These are phyloP conservation scores for Chrysodeixis includens DNA, from an alignment of 2,888 invertebrate genomes.

Conservation along the genomic window DNA sequence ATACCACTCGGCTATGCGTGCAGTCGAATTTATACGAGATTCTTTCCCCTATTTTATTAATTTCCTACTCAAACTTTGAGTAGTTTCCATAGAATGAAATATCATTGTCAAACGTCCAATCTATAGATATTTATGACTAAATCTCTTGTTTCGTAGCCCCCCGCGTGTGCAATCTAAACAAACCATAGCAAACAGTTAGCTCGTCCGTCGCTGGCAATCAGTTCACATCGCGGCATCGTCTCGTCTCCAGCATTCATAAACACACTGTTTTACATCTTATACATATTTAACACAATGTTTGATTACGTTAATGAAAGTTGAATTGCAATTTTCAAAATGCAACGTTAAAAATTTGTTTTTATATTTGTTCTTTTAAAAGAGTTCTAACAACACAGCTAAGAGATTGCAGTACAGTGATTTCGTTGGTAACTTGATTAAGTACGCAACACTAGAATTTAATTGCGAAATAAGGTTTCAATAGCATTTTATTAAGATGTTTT, in stretches of 20 bases:
- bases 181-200: slow-evolving; percentile 54
- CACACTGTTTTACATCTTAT: slow-evolving; percentile 47
- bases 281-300: slow-evolving; percentile 50
- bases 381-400: too few species aligned
- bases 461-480: too few species aligned
- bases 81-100: too few species aligned
- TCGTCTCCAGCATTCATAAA: slow-evolving; percentile 35
- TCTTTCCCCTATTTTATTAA: too few species aligned
- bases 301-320: slow-evolving; percentile 9
- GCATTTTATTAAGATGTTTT: too few species aligned
- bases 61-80: too few species aligned
- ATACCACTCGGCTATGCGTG: too few species aligned
- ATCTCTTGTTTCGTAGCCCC: slow-evolving; percentile 32
- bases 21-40: too few species aligned
- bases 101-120: too few species aligned
- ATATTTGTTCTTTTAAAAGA: not conserved
- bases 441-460: too few species aligned
- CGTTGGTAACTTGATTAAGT: too few species aligned
- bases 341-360: not conserved
- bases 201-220: slow-evolving; percentile 55
- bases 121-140: not conserved
- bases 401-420: too few species aligned
- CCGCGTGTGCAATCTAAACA: slow-evolving; percentile 48
- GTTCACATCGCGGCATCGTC: slow-evolving; percentile 30
- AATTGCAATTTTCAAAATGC: not conserved